Conservation (phyloP, 2,113 vertebrate genomes). For the Edolisoma coerulescens region DNA sequence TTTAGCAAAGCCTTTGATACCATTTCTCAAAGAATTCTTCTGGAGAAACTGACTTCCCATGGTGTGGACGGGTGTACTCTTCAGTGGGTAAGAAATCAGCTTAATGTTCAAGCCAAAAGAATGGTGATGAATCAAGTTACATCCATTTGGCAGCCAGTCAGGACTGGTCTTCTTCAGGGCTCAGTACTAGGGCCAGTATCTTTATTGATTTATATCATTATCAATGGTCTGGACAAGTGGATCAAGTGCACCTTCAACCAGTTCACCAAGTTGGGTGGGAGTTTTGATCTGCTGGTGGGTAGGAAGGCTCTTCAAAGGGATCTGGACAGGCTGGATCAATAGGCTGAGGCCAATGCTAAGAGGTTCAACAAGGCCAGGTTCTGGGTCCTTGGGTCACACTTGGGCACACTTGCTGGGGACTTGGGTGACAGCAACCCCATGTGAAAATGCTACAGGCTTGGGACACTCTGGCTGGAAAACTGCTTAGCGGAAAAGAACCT, state of each 20-base stretch:
- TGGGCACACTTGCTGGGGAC: not conserved
- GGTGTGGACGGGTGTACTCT: accelerated
- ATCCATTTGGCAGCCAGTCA: not conserved
- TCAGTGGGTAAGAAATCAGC: not conserved
- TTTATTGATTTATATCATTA: not conserved
- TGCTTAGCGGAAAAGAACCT: not conserved
- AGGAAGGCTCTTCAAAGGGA: not conserved
- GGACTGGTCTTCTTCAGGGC: not conserved
- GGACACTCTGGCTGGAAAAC: not conserved
- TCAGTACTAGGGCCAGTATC: not conserved
- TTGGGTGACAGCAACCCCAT: not conserved
- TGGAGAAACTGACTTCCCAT: not conserved
- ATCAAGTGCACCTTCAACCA: not conserved
- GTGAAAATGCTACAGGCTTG: not conserved
- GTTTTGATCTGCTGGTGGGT: not conserved
- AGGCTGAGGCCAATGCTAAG: accelerated
- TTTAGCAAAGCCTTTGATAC: not conserved
- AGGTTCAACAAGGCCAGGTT: not conserved
- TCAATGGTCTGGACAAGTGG: not conserved
- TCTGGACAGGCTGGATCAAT: not conserved
- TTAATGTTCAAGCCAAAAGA: not conserved
- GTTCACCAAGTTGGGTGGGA: not conserved
- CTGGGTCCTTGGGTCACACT: not conserved
- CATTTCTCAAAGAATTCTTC: not conserved
- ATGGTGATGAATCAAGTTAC: not conserved